A percentile compares a stretch with the other conserved stretches of the same genome.
These are phyloP conservation scores for Morus bassanus DNA, from an alignment of 2,797 vertebrate genomes.

Conservation along the genomic window DNA sequence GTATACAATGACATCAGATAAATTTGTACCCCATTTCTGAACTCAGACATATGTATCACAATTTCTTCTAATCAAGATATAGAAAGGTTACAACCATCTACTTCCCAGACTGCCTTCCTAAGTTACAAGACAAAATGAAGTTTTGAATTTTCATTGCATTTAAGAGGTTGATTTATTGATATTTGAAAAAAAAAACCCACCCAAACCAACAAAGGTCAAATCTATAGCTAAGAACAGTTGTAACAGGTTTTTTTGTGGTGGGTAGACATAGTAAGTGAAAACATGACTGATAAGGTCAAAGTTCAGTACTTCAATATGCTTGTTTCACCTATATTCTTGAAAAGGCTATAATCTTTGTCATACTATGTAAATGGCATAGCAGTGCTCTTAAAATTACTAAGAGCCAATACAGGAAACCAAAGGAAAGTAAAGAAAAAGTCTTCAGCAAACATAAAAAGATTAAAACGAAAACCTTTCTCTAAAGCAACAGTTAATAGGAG, in stretches of 20 bases:
- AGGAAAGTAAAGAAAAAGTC: neutral
- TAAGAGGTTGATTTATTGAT: conserved; percentile 58
- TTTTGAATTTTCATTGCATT: conserved; percentile 63
- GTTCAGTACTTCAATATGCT: conserved; percentile 18
- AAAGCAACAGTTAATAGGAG: conserved; percentile 8
- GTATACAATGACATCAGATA: neutral
- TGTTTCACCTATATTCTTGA: conserved; percentile 13
- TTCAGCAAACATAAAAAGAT: neutral
- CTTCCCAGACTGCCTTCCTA: neutral
- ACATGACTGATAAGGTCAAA: conserved; percentile 54
- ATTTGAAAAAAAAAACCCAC: neutral
- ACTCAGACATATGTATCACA: neutral
- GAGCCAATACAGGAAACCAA: neutral
- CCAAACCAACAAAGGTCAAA: conserved; percentile 64
- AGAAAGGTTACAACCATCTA: conserved; percentile 16
- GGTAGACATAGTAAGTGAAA: conserved; percentile 37
- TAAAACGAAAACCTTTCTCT: neutral
- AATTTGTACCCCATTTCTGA: neutral
- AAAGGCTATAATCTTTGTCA: conserved; percentile 47
- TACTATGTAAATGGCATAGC: conserved; percentile 18
- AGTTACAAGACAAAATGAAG: conserved; percentile 42
- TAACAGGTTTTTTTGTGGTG: neutral
- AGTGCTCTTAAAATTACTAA: neutral
- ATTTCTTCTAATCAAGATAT: conserved; percentile 3
- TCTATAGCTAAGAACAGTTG: conserved; percentile 65